Evolutionary conservation across 92 coral and sea anemone species (phyloP).

Genomic region (Epizoanthus scotinus): DNA sequence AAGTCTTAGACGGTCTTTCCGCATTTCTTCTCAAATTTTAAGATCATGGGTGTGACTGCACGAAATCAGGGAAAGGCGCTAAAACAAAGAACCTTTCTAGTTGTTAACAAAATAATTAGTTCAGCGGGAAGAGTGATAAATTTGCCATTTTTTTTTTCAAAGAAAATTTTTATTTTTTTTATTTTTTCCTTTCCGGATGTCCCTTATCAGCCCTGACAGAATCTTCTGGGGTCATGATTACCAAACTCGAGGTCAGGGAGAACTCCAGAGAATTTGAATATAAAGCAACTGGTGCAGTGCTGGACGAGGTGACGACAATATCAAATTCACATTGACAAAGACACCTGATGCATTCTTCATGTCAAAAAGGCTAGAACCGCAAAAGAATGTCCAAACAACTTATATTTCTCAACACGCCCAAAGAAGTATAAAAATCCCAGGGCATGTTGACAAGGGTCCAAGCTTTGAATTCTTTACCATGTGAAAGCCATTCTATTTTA

Average conservation of each 20-base stretch:
- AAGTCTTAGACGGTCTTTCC: neutral
- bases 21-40: neutral
- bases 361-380: slow-evolving; percentile 10
- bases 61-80: slow-evolving; percentile 4
- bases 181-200: slow-evolving; percentile 7
- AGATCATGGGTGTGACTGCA: slow-evolving; percentile 11
- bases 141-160: neutral
- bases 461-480: neutral
- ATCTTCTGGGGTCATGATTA: slow-evolving; percentile 9
- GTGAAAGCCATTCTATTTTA: slow-evolving; percentile 7
- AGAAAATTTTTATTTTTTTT: neutral
- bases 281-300: too few relatives aligned
- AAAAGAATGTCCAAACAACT: neutral
- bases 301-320: slow-evolving; percentile 28
- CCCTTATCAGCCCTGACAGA: slow-evolving; percentile 26
- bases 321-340: slow-evolving; percentile 1
- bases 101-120: neutral
- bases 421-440: neutral
- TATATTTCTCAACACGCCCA: neutral
- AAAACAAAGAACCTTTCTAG: slow-evolving; percentile 11
- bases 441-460: neutral
- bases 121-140: neutral
- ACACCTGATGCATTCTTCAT: neutral
- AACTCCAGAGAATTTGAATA: slow-evolving; percentile 24
- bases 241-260: slow-evolving; percentile 10